Evolutionary conservation across 2,797 vertebrate genomes (phyloP).

Genomic region (Gephyroberyx darwinii): DNA sequence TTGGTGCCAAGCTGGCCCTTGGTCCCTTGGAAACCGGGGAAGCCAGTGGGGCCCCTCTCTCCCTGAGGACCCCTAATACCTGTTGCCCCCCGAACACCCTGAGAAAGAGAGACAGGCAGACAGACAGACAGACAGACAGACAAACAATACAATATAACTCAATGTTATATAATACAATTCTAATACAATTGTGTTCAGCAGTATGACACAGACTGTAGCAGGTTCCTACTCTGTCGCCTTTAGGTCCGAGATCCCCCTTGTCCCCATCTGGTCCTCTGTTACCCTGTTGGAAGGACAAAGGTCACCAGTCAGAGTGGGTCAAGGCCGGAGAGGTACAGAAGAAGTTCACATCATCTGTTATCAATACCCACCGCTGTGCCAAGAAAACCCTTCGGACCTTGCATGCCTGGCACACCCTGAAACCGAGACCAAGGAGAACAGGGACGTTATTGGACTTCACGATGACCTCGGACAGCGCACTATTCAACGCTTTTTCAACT

Average conservation of each 20-base stretch:
- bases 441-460: too few species aligned
- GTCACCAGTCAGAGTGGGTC: not conserved
- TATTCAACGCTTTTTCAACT: too few species aligned
- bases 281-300: conserved; percentile 76
- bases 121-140: not conserved
- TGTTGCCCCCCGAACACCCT: conserved; percentile 80
- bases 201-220: not conserved
- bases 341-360: not conserved
- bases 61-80: conserved; percentile 83
- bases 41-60: conserved; percentile 81
- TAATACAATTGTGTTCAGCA: not conserved
- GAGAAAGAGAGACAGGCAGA: conserved; percentile 24
- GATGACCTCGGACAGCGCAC: too few species aligned
- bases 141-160: too few species aligned
- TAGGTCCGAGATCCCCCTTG: conserved; percentile 82
- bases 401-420: conserved; percentile 82
- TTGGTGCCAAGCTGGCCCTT: conserved; percentile 77
- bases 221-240: conserved; percentile 84
- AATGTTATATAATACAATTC: not conserved
- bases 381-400: conserved; percentile 77
- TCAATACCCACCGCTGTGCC: conserved; percentile 78
- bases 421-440: conserved; percentile 23
- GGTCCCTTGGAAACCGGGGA: conserved; percentile 82
- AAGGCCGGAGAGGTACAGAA: not conserved
- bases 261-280: conserved; percentile 81